Percentiles rank a stretch among this genome's conserved stretches.
These are phyloP conservation scores for Bostrychus sinensis DNA, from an alignment of 2,113 vertebrate species.

Conservation along the genomic window DNA sequence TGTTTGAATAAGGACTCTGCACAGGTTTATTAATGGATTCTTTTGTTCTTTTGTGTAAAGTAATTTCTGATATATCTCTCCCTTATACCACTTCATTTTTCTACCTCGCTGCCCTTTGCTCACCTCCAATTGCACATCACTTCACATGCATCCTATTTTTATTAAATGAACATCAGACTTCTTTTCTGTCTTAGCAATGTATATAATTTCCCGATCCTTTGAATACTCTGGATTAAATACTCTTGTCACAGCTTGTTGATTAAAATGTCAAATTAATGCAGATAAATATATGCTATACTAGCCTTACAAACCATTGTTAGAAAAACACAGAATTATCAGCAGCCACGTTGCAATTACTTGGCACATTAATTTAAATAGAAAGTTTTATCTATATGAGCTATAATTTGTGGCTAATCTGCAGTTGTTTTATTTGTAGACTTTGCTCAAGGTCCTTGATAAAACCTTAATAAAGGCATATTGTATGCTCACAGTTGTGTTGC, in stretches of 20 bases:
- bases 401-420: slow-evolving; percentile 56
- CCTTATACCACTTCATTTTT: slow-evolving; percentile 30
- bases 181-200: slow-evolving; percentile 5
- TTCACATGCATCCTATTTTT: slow-evolving; percentile 12
- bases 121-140: slow-evolving; percentile 12
- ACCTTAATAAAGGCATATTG: slow-evolving; percentile 34
- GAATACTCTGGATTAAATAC: slow-evolving; percentile 63
- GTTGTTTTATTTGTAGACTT: slow-evolving; percentile 47
- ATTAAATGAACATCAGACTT: neutral
- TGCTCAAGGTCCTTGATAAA: slow-evolving; percentile 37
- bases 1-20: slow-evolving; percentile 52
- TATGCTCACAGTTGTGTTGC: slow-evolving; percentile 14
- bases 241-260: slow-evolving; percentile 52
- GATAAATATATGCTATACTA: slow-evolving; percentile 36
- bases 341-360: slow-evolving; percentile 52
- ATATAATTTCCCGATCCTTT: slow-evolving; percentile 21
- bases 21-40: slow-evolving; percentile 61
- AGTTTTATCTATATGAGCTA: slow-evolving; percentile 46
- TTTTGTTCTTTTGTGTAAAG: slow-evolving; percentile 65
- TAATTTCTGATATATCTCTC: slow-evolving; percentile 69
- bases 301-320: slow-evolving; percentile 57
- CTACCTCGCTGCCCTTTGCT: slow-evolving; percentile 1
- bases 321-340: slow-evolving; percentile 61
- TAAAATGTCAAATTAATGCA: slow-evolving; percentile 60
- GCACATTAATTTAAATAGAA: slow-evolving; percentile 57